A percentile compares a stretch with the other conserved stretches of the same genome.
Evolutionary conservation across 2,113 vertebrate species (phyloP).

Genomic region (Hemiprocne comata): DNA sequence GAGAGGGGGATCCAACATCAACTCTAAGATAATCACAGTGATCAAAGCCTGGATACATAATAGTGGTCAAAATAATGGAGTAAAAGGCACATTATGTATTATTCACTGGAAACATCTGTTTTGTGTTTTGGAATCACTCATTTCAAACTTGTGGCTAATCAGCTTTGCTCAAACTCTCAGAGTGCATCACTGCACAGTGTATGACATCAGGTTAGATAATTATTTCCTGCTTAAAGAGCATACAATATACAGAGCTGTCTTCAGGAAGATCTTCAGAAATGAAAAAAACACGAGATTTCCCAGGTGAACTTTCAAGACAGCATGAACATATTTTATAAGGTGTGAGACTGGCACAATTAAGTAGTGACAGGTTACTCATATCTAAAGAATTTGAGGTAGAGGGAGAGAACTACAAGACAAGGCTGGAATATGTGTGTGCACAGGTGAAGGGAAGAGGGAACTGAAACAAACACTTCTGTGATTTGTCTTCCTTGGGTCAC

Average conservation of each 20-base stretch:
- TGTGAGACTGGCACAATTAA: not conserved
- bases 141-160: conserved; percentile 13
- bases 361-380: not conserved
- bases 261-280: not conserved
- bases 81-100: not conserved
- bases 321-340: not conserved
- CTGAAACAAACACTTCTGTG: not conserved
- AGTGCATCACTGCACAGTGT: not conserved
- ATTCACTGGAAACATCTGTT: conserved; percentile 17
- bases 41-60: not conserved
- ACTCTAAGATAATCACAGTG: not conserved
- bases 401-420: not conserved
- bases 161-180: not conserved
- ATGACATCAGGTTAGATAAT: not conserved
- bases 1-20: not conserved
- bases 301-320: not conserved
- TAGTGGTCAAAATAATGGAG: not conserved
- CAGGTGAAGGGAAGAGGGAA: not conserved
- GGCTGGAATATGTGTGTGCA: not conserved
- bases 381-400: not conserved
- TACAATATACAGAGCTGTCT: not conserved
- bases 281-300: not conserved
- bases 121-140: not conserved
- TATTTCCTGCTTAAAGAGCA: conserved; percentile 21
- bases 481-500: not conserved